These are phyloP conservation scores for Coremacera marginata DNA, from an alignment of 2,888 invertebrate species.

Conservation along the genomic window DNA sequence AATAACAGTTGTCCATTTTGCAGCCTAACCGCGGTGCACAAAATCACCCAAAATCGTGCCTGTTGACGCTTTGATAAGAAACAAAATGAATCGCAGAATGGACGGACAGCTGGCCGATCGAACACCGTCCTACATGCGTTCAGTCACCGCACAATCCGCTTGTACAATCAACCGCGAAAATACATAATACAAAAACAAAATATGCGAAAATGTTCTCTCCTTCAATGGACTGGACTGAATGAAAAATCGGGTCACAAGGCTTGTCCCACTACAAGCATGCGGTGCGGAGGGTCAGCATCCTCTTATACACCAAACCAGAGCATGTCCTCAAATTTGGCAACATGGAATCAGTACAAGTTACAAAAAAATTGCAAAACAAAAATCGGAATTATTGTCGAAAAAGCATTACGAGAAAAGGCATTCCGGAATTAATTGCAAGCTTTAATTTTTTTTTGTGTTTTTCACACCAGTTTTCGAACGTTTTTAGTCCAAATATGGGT, in stretches of 20 bases:
- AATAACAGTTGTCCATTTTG: conserved; percentile 50
- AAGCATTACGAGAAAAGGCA: too few relatives aligned
- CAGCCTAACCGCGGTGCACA: conserved; percentile 28
- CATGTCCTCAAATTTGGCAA: too few relatives aligned
- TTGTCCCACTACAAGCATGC: too few relatives aligned
- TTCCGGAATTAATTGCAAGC: too few relatives aligned
- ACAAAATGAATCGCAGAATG: background rate
- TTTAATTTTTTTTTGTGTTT: too few relatives aligned
- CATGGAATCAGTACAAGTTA: too few relatives aligned
- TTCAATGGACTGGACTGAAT: background rate
- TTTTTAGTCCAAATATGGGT: too few relatives aligned
- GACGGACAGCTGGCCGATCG: background rate
- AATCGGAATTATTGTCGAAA: too few relatives aligned
- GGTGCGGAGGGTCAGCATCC: too few relatives aligned
- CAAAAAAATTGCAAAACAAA: too few relatives aligned
- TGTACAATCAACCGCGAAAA: conserved; percentile 34
- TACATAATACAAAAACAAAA: background rate
- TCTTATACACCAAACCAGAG: too few relatives aligned
- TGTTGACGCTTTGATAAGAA: conserved; percentile 54
- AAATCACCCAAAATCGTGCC: conserved; percentile 46
- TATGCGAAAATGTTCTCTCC: conserved; percentile 1
- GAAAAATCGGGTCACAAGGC: conserved; percentile 12
- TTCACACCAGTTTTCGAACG: too few relatives aligned
- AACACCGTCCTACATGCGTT: background rate
- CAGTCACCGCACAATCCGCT: conserved; percentile 24